Base-by-base conservation (phyloP, 2,113 vertebrate genomes). In the Callionymus lyra region DNA sequence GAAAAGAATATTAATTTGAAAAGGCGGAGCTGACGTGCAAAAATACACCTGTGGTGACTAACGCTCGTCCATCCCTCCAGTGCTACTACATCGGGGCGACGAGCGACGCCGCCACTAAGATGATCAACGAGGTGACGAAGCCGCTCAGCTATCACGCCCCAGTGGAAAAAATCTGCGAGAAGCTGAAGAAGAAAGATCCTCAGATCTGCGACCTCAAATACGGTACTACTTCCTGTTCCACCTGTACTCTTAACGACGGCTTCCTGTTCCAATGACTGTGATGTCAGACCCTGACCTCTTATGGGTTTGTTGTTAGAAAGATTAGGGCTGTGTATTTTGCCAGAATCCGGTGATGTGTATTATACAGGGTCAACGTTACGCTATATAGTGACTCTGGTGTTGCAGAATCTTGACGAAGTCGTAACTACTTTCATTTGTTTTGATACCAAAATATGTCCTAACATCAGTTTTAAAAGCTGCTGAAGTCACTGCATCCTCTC, bases 121-220 rank as follows among this genome's bases (percentile, higher is more conserved):
- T 98, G 0, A 84, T 88, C 68, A 97, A 97, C 0, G 94, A 98
- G 62, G 91, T 99, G 10, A 94, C 94, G 6, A 95, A 89, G 68
- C 95, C 95, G 1, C 74, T 99, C 63, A 91, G 92, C 70, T 78
- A 89, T 70, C 94, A 99, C 65, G 89, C 88, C 40, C 95, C 95
- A 0, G 90, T 92, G 68, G 90, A 91, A 47, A 99, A 94, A 77
- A 83, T 99, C 65, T 99, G 95, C 17, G 94, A 97, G 80, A 99
- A 97, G 35, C 88, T 99, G 10, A 96, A 94, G 81, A 98, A 97
- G 82, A 94, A 93, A 63, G 95, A 99, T 70, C 70, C 86, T 48
- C 95, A 99, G 82, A 97, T 99, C 78, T 99, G 95, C 53, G 95
- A 99, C 35, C 86, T 99, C 1, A 92, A 90, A 82, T 97, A 99